These are phyloP conservation scores for Stichodactyla helianthus DNA, from an alignment of 64 coral and sea anemone genomes.

Conservation along the genomic window DNA sequence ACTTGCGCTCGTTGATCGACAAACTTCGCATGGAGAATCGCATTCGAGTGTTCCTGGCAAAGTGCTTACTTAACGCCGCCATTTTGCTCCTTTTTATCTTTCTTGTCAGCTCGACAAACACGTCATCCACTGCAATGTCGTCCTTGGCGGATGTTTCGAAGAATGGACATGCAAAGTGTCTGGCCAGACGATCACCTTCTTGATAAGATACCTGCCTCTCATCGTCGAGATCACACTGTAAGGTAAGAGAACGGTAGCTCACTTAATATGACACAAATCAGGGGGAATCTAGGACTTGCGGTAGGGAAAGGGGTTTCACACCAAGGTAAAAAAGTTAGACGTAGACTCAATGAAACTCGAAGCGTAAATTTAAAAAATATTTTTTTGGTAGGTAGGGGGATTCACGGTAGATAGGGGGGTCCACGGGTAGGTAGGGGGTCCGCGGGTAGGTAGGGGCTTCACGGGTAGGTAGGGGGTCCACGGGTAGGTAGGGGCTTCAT, in stretches of 20 bases:
- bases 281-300: too few species aligned
- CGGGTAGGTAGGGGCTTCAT: too few species aligned
- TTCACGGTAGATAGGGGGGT: too few species aligned
- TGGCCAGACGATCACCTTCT: constrained; percentile 67
- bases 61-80: constrained; percentile 37
- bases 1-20: constrained; percentile 63
- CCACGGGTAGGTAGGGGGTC: too few species aligned
- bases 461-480: too few species aligned
- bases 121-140: constrained; percentile 71
- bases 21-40: constrained; percentile 60
- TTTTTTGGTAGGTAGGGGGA: too few species aligned
- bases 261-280: not conserved
- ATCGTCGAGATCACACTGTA: constrained; percentile 66
- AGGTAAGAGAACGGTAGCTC: not conserved
- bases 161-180: constrained; percentile 60
- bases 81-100: constrained; percentile 44
- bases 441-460: too few species aligned
- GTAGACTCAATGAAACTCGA: too few species aligned
- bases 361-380: too few species aligned
- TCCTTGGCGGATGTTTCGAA: constrained; percentile 84
- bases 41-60: constrained; percentile 40
- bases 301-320: too few species aligned
- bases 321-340: too few species aligned
- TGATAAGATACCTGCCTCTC: constrained; percentile 64
- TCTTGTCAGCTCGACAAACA: constrained; percentile 59